Evolutionary conservation across 2,113 vertebrate genomes (phyloP), one percentile per base, ranked within the genome.

Genomic region (Psittacula cyanocephala): DNA sequence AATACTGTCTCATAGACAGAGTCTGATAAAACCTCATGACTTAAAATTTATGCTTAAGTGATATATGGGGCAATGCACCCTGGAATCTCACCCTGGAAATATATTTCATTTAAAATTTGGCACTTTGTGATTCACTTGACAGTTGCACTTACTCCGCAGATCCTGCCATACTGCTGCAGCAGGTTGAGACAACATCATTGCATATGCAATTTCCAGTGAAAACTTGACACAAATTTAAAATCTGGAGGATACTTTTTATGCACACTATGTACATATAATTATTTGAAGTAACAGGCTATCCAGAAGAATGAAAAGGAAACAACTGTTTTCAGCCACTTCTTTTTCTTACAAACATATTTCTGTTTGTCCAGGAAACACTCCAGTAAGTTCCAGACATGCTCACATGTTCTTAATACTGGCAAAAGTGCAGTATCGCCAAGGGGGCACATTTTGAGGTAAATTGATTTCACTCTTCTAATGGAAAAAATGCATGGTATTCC

Each of bases 401-500:
- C 39, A n/a, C 11, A 39, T 83, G 88, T 53, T 67, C 46, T 83
- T 74, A 82, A 35, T 70, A 35, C 27, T 78, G 75, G 37, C 53
- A 86, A 83, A 91, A 83, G 11, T 43, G 55, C 55, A 81, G 16
- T 37, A 41, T 50, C 1, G 11, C 60, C 43, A 47, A 70, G 29
- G 39, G 44, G 35, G 7, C 72, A 63, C 53, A 50, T 82, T 96
- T 5, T 3, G 49, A 80, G 27, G 59, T 33, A 96, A 97, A 96
- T 52, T 75, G 60, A 92, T 96, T 93, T 93, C 60, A 71, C 35
- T 78, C 60, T 80, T 70, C 70, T 31, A 60, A n/a, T n/a, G 47
- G 60, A 60, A 96, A 94, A 89, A 90, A 83, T 83, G 43, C 31
- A 13, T 83, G 60, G 71, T 70, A 84, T 91, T 90, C 46, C 35